Conservation (phyloP, 1,140 invertebrate genomes). For the Lepidotrigona ventralis region DNA sequence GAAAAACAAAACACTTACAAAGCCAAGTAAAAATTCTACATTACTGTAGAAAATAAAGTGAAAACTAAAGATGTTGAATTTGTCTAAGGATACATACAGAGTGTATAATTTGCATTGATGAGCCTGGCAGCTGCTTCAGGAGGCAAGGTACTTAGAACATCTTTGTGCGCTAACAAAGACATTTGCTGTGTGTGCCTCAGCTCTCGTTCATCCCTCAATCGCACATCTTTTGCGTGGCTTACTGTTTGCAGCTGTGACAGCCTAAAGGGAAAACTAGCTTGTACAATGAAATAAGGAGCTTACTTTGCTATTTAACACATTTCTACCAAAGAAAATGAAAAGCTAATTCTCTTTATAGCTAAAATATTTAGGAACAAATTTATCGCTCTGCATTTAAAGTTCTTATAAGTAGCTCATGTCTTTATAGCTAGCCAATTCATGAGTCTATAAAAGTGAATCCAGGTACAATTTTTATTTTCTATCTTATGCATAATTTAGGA, state of each 20-base stretch:
- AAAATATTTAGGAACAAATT: background rate
- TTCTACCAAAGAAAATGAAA: background rate
- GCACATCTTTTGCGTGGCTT: slow-evolving; percentile 86
- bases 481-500: background rate
- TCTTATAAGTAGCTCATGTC: background rate
- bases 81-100: slow-evolving; percentile 82
- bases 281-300: slow-evolving; percentile 56
- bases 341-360: background rate
- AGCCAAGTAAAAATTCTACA: background rate
- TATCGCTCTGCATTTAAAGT: background rate
- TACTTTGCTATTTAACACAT: slow-evolving; percentile 28
- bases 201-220: slow-evolving; percentile 87
- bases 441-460: background rate
- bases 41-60: background rate
- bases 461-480: background rate
- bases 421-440: background rate
- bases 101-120: slow-evolving; percentile 85
- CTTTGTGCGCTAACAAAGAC: slow-evolving; percentile 85
- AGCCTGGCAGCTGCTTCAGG: slow-evolving; percentile 84
- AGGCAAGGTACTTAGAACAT: slow-evolving; percentile 84
- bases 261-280: slow-evolving; percentile 80
- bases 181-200: slow-evolving; percentile 86
- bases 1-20: background rate
- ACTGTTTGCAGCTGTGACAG: slow-evolving; percentile 87
- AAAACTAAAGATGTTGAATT: slow-evolving; percentile 11